Evolutionary conservation across 2,113 vertebrate genomes (phyloP).

Genomic region (Osmerus mordax): DNA sequence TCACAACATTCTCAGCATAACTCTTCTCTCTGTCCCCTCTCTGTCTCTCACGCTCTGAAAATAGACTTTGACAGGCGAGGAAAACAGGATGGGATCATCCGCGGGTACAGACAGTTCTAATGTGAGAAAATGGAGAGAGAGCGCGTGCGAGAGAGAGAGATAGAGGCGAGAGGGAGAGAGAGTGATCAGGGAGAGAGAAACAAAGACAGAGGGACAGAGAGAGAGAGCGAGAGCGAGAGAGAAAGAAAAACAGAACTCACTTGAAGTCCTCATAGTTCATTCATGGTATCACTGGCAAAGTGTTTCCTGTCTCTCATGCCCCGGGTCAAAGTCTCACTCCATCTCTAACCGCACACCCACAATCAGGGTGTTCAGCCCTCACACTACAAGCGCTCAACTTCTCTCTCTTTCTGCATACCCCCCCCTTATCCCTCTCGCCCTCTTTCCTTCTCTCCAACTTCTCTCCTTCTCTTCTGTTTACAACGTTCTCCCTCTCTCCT

Average conservation of each 20-base stretch:
- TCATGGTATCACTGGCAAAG: background rate
- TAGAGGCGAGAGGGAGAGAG: background rate
- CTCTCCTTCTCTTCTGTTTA: conserved; percentile 37
- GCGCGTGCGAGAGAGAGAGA: background rate
- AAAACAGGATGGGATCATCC: background rate
- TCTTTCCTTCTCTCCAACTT: conserved; percentile 12
- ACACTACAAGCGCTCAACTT: conserved; percentile 41
- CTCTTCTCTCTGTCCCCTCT: conserved; percentile 28
- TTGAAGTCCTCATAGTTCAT: conserved; percentile 57
- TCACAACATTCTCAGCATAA: conserved; percentile 55
- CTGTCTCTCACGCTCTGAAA: conserved; percentile 34
- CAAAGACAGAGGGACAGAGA: too few relatives aligned
- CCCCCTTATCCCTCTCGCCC: conserved; percentile 40
- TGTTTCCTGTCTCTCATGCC: background rate
- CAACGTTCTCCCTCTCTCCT: background rate
- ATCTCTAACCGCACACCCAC: conserved; percentile 18
- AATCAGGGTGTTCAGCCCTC: conserved; percentile 14
- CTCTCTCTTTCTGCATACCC: conserved; percentile 36
- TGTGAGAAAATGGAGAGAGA: background rate
- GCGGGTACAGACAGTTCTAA: background rate
- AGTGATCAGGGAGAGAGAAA: background rate
- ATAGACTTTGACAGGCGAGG: conserved; percentile 17
- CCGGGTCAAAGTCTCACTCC: conserved; percentile 22
- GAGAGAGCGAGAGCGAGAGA: background rate
- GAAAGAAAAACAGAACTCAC: conserved; percentile 48